phyloP scores from a whole-genome alignment of 2,888 invertebrate species.

The Drosophila kambysellisi region DNA sequence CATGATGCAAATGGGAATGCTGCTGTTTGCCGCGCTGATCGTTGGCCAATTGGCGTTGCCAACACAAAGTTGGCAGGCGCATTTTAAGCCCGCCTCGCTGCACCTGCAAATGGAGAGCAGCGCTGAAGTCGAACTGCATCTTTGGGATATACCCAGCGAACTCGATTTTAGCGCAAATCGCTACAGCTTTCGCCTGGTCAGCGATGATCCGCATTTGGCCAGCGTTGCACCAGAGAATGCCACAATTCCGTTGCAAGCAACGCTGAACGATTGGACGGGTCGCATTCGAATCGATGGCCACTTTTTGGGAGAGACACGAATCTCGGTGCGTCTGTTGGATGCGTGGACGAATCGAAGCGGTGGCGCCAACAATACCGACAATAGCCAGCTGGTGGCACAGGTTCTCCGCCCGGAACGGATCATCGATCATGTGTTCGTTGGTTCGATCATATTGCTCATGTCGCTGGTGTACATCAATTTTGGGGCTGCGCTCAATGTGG shows the following conservation, averaged over 20 bases:
- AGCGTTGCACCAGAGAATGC: constrained; percentile 52
- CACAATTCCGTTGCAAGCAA: constrained; percentile 53
- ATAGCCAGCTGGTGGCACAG: constrained; percentile 85
- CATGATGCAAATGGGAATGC: background rate
- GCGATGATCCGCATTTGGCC: constrained; percentile 67
- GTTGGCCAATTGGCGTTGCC: constrained; percentile 8
- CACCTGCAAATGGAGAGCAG: constrained; percentile 71
- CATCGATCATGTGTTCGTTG: constrained; percentile 91
- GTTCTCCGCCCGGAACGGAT: constrained; percentile 88
- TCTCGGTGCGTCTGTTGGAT: constrained; percentile 72
- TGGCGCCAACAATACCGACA: constrained; percentile 53
- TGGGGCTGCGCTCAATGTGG: constrained; percentile 93
- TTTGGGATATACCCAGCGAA: constrained; percentile 44
- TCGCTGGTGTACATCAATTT: constrained; percentile 95
- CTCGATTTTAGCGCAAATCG: constrained; percentile 30
- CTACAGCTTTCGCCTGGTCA: constrained; percentile 67
- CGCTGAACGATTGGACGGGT: constrained; percentile 71
- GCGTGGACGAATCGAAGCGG: constrained; percentile 47
- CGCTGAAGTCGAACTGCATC: constrained; percentile 50
- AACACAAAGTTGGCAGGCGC: constrained; percentile 63
- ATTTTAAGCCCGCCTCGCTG: constrained; percentile 70
- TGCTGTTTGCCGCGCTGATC: constrained; percentile 9
- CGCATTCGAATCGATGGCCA: constrained; percentile 67
- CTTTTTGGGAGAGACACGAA: constrained; percentile 82
- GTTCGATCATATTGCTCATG: constrained; percentile 90